A percentile compares a stretch with the other conserved stretches of the same genome.
Conservation (phyloP, 1,140 invertebrate species). For the Trachymyrmex septentrionalis region DNA sequence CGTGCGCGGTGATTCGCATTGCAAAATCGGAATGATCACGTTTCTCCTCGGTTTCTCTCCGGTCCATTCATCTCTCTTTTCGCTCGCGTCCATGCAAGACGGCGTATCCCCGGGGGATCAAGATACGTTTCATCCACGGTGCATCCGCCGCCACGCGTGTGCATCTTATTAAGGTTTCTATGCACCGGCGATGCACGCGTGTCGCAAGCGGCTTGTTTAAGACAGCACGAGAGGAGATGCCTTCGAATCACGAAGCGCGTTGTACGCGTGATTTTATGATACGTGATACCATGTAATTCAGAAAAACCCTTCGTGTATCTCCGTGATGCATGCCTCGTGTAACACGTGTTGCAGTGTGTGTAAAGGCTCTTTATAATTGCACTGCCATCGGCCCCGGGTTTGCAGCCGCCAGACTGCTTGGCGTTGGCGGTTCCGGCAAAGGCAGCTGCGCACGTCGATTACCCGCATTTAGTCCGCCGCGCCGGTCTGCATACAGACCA, state of each 20-base stretch:
- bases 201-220: constrained; percentile 41
- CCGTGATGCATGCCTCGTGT: background rate
- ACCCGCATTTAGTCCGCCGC: constrained; percentile 61
- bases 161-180: constrained; percentile 55
- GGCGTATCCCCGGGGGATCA: constrained; percentile 49
- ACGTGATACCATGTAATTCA: constrained; percentile 19
- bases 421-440: constrained; percentile 79
- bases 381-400: constrained; percentile 27
- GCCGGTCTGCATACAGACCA: constrained; percentile 32
- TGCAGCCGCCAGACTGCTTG: constrained; percentile 78
- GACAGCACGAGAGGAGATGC: background rate
- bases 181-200: constrained; percentile 31
- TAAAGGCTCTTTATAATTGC: constrained; percentile 54
- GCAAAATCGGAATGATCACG: constrained; percentile 51
- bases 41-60: constrained; percentile 59
- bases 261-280: constrained; percentile 28
- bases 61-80: constrained; percentile 65
- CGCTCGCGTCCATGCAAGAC: constrained; percentile 35
- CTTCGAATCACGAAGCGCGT: constrained; percentile 34
- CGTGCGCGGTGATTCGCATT: background rate
- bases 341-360: constrained; percentile 24
- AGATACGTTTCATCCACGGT: constrained; percentile 52
- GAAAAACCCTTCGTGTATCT: background rate
- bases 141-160: constrained; percentile 34
- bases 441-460: constrained; percentile 76